Percentiles rank a stretch among this genome's conserved stretches.
These are phyloP conservation scores for Melanophora roralis DNA, from an alignment of 2,888 invertebrate species.

Conservation along the genomic window DNA sequence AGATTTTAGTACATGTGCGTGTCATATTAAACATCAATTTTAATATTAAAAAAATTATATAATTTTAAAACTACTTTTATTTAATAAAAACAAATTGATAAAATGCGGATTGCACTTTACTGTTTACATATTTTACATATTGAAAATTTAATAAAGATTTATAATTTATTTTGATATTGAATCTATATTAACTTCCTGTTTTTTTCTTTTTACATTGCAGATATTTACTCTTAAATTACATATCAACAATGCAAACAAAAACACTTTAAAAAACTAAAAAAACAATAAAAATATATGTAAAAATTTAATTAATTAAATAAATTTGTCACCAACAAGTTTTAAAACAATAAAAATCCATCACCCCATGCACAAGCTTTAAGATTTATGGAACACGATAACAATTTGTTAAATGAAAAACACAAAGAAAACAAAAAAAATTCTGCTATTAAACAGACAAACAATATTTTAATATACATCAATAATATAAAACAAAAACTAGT, in stretches of 20 bases:
- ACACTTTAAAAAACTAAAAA: neutral
- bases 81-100: no score
- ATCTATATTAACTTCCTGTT: conserved; percentile 28
- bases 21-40: no score
- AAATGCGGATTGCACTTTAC: no score
- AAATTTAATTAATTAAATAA: conserved; percentile 28
- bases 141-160: no score
- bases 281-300: conserved; percentile 2
- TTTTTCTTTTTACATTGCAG: conserved; percentile 27
- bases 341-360: no score
- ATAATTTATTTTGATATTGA: neutral
- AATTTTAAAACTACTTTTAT: no score
- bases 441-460: conserved; percentile 15
- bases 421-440: neutral
- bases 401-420: neutral
- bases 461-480: neutral
- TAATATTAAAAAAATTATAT: no score
- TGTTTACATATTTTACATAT: no score
- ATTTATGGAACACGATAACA: conserved; percentile 39
- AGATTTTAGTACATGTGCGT: no score
- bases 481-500: neutral
- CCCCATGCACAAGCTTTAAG: no score
- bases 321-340: conserved; percentile 38
- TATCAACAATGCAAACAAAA: conserved; percentile 1
- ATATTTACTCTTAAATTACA: neutral